phyloP scores from a whole-genome alignment of 2,888 invertebrate genomes.

The Nomada ruficornis region DNA sequence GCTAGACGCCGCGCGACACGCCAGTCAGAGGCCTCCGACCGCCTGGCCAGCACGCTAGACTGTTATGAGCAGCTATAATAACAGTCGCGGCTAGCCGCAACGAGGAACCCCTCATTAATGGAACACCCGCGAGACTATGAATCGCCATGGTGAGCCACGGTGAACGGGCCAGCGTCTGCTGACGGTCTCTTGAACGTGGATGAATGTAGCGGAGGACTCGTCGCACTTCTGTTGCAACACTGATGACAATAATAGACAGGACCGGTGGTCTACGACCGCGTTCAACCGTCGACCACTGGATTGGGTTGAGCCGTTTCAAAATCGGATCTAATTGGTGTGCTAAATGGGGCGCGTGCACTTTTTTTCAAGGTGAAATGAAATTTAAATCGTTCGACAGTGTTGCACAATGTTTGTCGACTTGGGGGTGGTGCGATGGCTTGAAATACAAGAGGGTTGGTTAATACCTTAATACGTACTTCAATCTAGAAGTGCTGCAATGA shows the following conservation, averaged over 20 bases:
- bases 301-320: not conserved
- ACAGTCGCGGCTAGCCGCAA: slow-evolving; percentile 74
- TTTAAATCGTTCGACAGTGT: too few species aligned
- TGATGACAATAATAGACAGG: slow-evolving; percentile 73
- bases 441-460: too few species aligned
- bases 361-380: too few species aligned
- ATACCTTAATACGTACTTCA: too few species aligned
- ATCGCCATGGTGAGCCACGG: slow-evolving; percentile 76
- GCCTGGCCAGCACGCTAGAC: slow-evolving; percentile 63
- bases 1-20: slow-evolving; percentile 65
- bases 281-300: slow-evolving; percentile 49
- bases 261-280: slow-evolving; percentile 67
- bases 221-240: slow-evolving; percentile 67
- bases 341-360: not conserved
- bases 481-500: not conserved
- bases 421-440: too few species aligned
- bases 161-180: slow-evolving; percentile 60
- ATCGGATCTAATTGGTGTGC: not conserved
- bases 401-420: too few species aligned
- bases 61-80: slow-evolving; percentile 83
- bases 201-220: slow-evolving; percentile 68
- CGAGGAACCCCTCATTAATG: slow-evolving; percentile 80
- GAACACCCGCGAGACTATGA: slow-evolving; percentile 80
- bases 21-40: slow-evolving; percentile 65
- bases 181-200: slow-evolving; percentile 65